A percentile compares a stretch with the other conserved stretches of the same genome.
Evolutionary conservation across 2,888 invertebrate species (phyloP).

Genomic region (Perdita meconis): DNA sequence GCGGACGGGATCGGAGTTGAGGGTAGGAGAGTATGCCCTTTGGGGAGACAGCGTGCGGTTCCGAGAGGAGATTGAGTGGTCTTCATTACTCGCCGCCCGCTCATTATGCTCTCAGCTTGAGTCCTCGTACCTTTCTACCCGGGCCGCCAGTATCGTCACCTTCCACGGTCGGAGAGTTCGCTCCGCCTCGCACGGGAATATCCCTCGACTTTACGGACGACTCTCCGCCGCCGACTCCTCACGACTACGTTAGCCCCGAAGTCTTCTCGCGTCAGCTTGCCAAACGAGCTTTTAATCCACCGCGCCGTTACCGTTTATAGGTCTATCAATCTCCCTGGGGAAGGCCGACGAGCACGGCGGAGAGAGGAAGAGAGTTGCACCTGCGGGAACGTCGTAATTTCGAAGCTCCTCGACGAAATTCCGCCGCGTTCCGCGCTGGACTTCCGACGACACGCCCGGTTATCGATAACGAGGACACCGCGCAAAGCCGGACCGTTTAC

Average conservation of each 20-base stretch:
- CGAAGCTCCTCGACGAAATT: not conserved
- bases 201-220: not conserved
- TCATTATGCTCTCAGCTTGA: conserved; percentile 80
- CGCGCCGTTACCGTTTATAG: conserved; percentile 2
- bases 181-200: conserved; percentile 7
- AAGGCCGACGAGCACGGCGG: not conserved
- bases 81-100: conserved; percentile 79
- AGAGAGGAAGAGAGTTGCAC: not conserved
- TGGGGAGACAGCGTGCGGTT: conserved; percentile 67
- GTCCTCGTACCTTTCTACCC: conserved; percentile 53
- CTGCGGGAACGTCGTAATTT: not conserved
- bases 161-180: conserved; percentile 27
- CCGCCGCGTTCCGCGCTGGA: not conserved
- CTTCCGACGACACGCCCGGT: not conserved
- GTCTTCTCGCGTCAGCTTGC: conserved; percentile 8
- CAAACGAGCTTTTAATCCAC: conserved; percentile 45
- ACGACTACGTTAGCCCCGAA: not conserved
- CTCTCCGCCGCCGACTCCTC: not conserved
- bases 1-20: conserved; percentile 65
- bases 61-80: conserved; percentile 77
- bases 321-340: conserved; percentile 22
- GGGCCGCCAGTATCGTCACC: conserved; percentile 51
- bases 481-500: not conserved
- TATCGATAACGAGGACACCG: conserved; percentile 28
- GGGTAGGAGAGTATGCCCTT: conserved; percentile 64